These are phyloP conservation scores for Lampris megalopsis DNA, from an alignment of 2,113 vertebrate species.

Conservation along the genomic window DNA sequence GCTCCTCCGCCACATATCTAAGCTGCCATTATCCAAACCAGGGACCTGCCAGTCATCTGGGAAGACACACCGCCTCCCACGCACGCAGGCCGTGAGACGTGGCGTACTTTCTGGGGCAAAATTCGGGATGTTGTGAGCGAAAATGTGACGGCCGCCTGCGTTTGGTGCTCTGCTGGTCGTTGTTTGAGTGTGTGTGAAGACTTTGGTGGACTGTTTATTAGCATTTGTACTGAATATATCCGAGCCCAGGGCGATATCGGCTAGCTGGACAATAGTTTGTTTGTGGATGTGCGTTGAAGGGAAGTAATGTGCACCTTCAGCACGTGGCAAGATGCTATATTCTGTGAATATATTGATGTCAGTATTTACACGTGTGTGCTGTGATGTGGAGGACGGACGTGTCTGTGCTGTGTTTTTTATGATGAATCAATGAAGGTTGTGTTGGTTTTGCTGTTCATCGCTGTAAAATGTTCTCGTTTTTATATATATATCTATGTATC, in stretches of 20 bases:
- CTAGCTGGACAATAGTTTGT: background rate
- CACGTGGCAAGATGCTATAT: conserved; percentile 41
- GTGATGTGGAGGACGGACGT: conserved; percentile 40
- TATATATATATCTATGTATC: too few species aligned
- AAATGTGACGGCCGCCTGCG: background rate
- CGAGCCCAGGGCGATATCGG: background rate
- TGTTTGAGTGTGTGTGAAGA: too few species aligned
- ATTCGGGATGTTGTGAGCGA: background rate
- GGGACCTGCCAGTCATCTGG: background rate
- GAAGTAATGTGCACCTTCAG: conserved; percentile 21
- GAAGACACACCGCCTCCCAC: too few species aligned
- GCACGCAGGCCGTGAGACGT: too few species aligned
- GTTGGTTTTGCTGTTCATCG: background rate
- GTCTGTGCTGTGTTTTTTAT: conserved; percentile 13
- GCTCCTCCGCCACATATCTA: background rate
- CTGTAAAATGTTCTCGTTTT: background rate
- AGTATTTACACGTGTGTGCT: conserved; percentile 45
- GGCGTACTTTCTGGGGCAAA: too few species aligned
- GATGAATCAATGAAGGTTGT: conserved; percentile 11
- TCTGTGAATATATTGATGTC: conserved; percentile 77
- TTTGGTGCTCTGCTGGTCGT: background rate
- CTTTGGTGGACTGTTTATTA: background rate
- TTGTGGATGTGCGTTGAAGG: conserved; percentile 38
- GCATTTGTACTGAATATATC: background rate
- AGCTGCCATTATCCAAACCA: background rate